A percentile compares a stretch with the other conserved stretches of the same genome.
Conservation (phyloP, 2,797 vertebrate species). For the Columba guinea region DNA sequence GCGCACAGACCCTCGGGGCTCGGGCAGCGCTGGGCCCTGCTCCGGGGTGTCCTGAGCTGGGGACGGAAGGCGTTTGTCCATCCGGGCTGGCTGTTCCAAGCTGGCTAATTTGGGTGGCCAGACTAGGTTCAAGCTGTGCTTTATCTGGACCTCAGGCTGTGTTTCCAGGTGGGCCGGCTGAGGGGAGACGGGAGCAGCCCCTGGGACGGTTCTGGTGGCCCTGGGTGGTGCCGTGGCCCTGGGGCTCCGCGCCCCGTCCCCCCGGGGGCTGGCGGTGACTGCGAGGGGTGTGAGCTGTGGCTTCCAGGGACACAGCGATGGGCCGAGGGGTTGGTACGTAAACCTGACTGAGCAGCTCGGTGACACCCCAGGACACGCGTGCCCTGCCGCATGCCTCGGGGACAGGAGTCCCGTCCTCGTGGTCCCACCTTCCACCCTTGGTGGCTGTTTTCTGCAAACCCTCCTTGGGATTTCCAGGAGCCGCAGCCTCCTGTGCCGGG, state of each 20-base stretch:
- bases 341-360: not conserved
- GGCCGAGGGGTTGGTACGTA: not conserved
- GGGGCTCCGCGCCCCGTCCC: not conserved
- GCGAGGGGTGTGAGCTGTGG: not conserved
- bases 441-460: not conserved
- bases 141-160: not conserved
- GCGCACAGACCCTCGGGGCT: not conserved
- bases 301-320: not conserved
- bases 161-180: not conserved
- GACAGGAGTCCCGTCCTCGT: not conserved
- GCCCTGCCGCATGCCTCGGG: not conserved
- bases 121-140: not conserved
- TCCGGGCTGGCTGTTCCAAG: not conserved
- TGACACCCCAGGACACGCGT: not conserved
- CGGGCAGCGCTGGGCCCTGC: not conserved
- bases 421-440: not conserved
- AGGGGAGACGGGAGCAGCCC: fast-evolving
- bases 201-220: not conserved
- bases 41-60: not conserved
- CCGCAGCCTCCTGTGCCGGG: fast-evolving
- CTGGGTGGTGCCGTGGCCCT: not conserved
- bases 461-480: not conserved
- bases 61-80: fast-evolving
- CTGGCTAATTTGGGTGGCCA: not conserved
- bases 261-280: fast-evolving